Evolutionary conservation across 2,888 invertebrate genomes (phyloP).

Genomic region (Graphium colonna): DNA sequence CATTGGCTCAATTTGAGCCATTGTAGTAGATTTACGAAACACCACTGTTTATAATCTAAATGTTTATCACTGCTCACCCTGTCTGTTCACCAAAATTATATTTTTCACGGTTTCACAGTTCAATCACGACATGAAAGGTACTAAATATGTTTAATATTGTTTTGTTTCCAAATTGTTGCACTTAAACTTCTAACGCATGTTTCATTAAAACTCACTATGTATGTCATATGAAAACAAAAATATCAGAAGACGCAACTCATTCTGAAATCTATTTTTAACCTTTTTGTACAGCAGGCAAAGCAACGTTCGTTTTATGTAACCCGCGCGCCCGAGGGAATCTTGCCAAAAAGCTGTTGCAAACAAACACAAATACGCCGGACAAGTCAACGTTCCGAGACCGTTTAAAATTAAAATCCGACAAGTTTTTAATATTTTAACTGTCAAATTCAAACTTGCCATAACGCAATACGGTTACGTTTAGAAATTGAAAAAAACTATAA

Average conservation of each 20-base stretch:
- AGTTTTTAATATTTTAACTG: slow-evolving; percentile 60
- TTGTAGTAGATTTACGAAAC: slow-evolving; percentile 33
- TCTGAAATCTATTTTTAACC: slow-evolving; percentile 72
- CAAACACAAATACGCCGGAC: slow-evolving; percentile 43
- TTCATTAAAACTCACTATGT: slow-evolving; percentile 53
- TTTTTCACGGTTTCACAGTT: slow-evolving; percentile 18
- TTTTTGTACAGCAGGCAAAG: slow-evolving; percentile 58
- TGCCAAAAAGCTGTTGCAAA: slow-evolving; percentile 65
- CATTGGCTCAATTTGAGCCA: slow-evolving; percentile 70
- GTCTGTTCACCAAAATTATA: slow-evolving; percentile 1
- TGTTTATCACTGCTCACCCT: too few species aligned
- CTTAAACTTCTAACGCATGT: slow-evolving; percentile 67
- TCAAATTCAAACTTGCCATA: slow-evolving; percentile 33
- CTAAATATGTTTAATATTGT: slow-evolving; percentile 61
- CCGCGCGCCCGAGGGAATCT: slow-evolving; percentile 65
- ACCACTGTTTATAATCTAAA: neutral
- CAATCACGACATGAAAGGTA: slow-evolving; percentile 44
- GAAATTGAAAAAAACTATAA: too few species aligned
- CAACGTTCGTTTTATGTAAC: slow-evolving; percentile 69
- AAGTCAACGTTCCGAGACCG: slow-evolving; percentile 48
- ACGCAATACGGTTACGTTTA: neutral
- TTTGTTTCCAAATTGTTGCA: slow-evolving; percentile 64
- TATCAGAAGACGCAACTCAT: slow-evolving; percentile 71
- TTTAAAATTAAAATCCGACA: slow-evolving; percentile 60
- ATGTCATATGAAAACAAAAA: slow-evolving; percentile 76